Conservation (phyloP, 2,113 vertebrate genomes). For the Ageneiosus marmoratus region DNA sequence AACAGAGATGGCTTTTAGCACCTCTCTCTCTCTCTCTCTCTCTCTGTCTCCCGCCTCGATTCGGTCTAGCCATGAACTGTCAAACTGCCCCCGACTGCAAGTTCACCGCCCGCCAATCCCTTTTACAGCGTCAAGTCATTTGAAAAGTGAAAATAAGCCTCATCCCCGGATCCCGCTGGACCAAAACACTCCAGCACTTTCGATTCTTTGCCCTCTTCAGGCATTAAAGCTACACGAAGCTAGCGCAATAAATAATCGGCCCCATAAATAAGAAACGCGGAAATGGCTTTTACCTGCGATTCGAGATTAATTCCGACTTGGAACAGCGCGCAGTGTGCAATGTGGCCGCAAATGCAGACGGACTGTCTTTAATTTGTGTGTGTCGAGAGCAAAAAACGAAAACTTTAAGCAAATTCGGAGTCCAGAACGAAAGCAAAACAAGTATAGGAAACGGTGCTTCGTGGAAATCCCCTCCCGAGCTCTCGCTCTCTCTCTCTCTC, state of each 20-base stretch:
- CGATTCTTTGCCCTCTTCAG: slow-evolving; percentile 51
- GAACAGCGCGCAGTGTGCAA: not conserved
- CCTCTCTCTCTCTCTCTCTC: not conserved
- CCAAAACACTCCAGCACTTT: slow-evolving; percentile 56
- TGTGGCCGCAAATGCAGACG: not conserved
- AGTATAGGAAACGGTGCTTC: slow-evolving; percentile 79
- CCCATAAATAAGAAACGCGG: slow-evolving; percentile 50
- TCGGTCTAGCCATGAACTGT: slow-evolving; percentile 40
- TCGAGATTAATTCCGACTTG: slow-evolving; percentile 1
- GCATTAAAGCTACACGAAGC: slow-evolving; percentile 17
- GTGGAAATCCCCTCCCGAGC: slow-evolving; percentile 83
- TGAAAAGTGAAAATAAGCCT: slow-evolving; percentile 80
- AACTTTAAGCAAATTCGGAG: slow-evolving; percentile 73
- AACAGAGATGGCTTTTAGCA: slow-evolving; percentile 9
- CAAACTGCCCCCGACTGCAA: slow-evolving; percentile 34
- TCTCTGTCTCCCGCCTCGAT: not conserved
- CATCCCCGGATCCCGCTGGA: slow-evolving; percentile 56
- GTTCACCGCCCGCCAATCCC: slow-evolving; percentile 10
- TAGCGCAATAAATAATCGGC: slow-evolving; percentile 3
- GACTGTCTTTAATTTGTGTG: slow-evolving; percentile 13
- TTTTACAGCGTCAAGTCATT: slow-evolving; percentile 59
- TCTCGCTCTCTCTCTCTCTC: slow-evolving; percentile 58
- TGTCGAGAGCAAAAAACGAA: slow-evolving; percentile 78
- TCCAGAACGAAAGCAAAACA: slow-evolving; percentile 99
- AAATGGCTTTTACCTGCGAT: slow-evolving; percentile 58